phyloP scores from a whole-genome alignment of 2,113 vertebrate species.

The Osmerus eperlanus region DNA sequence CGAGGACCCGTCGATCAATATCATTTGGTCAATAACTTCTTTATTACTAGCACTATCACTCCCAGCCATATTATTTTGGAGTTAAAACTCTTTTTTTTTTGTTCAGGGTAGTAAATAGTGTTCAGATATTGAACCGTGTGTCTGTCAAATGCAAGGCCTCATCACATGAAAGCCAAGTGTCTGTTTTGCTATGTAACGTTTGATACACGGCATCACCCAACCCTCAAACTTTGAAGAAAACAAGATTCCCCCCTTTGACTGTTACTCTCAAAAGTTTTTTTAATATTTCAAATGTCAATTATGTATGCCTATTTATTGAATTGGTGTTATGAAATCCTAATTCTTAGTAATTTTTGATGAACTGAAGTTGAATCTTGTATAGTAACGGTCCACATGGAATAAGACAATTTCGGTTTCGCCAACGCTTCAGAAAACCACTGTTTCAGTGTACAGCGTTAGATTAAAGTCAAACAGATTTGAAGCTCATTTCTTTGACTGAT shows the following conservation, averaged over 20 bases:
- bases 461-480: no score
- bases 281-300: slow-evolving; percentile 59
- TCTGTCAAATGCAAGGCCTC: slow-evolving; percentile 66
- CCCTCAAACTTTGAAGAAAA: slow-evolving; percentile 23
- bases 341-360: slow-evolving; percentile 38
- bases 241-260: slow-evolving; percentile 34
- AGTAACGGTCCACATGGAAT: no score
- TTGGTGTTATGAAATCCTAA: slow-evolving; percentile 37
- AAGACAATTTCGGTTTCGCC: no score
- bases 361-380: no score
- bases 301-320: slow-evolving; percentile 64
- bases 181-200: slow-evolving; percentile 51
- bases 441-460: no score
- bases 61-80: slow-evolving; percentile 93
- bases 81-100: slow-evolving; percentile 95
- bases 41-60: slow-evolving; percentile 98
- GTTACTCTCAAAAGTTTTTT: slow-evolving; percentile 22
- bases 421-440: no score
- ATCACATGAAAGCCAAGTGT: slow-evolving; percentile 54
- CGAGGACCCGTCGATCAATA: slow-evolving; percentile 97
- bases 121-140: slow-evolving; percentile 92
- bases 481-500: no score
- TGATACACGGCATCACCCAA: slow-evolving; percentile 29
- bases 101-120: slow-evolving; percentile 62
- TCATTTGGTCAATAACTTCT: slow-evolving; percentile 99